Conservation (phyloP, 64 coral and sea anemone genomes). For the Trachythela sp. region DNA sequence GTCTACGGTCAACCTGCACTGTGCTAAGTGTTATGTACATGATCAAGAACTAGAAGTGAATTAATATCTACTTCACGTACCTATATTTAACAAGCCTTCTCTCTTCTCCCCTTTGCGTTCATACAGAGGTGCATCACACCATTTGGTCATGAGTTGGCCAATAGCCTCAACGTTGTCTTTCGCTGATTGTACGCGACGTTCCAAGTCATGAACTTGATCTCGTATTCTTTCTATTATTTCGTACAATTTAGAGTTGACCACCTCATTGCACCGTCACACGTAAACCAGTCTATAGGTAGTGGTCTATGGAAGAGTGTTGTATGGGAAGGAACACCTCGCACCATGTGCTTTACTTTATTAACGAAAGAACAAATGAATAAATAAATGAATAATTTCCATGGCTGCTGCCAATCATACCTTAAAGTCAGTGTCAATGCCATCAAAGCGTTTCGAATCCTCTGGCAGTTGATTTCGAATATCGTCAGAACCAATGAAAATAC, state of each 20-base stretch:
- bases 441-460: constrained; percentile 93
- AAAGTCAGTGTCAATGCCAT: constrained; percentile 91
- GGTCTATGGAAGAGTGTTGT: too few relatives aligned
- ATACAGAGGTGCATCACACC: constrained; percentile 84
- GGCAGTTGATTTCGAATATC: constrained; percentile 97
- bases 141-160: constrained; percentile 84
- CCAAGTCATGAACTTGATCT: constrained; percentile 85
- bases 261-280: too few relatives aligned
- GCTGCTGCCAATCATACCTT: constrained; percentile 37
- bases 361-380: too few relatives aligned
- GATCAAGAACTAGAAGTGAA: too few relatives aligned
- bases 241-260: too few relatives aligned
- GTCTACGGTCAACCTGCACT: too few relatives aligned
- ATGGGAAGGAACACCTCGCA: too few relatives aligned
- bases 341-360: too few relatives aligned
- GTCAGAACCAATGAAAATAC: constrained; percentile 97
- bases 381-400: not conserved
- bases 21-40: too few relatives aligned
- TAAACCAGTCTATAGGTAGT: too few relatives aligned
- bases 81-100: constrained; percentile 78
- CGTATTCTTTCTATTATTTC: constrained; percentile 92
- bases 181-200: constrained; percentile 84
- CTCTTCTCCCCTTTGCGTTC: constrained; percentile 94
- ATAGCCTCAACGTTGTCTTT: constrained; percentile 90
- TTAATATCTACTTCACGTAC: too few relatives aligned